Base-by-base conservation (phyloP, 2,113 vertebrate species). In the Neodontobutis hainanensis region DNA sequence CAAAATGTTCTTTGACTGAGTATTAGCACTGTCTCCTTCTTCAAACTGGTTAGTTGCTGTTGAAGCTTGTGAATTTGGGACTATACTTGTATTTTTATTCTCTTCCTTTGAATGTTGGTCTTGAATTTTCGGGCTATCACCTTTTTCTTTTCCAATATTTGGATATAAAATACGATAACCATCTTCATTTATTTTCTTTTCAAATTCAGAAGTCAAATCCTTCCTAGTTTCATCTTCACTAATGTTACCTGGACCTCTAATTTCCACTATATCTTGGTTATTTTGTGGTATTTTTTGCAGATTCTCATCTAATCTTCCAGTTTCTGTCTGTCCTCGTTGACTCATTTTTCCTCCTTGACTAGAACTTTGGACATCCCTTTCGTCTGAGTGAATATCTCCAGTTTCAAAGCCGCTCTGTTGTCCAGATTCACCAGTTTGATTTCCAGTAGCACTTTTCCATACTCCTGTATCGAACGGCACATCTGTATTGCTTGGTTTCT, bases 401-500 rank as follows among this genome's bases (percentile, higher is more conserved):
- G 40, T 47, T 40, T 64, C 43, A 44, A 14, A 15, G 8, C n/a
- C 11, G 8, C 9, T 62, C 6, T 44, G 48, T 5, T 69, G 68
- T 71, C 27, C 46, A 35, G 60, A 53, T 16, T 57, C 50, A 48
- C 11, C 64, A 7, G 11, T 59, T 77, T 58, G 78, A 47, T 40
- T 56, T 51, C 36, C 57, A 32, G 19, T 3, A 45, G 5, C 1
- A 4, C 34, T 38, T 36, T 38, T 27, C 19, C 19, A 27, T 27
- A 27, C 19, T 27, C 19, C 52, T n/a, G 8, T 3, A 6, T 53
- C 8, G 4, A 12, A 12, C n/a, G 34, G 12, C 36, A 4, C 12
- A n/a, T 55, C 8, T 55, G 3, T n/a, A 1, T 38, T 9, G 14
- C 12, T 38, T 55, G 50, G 6, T 34, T 6, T 40, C 38, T 40